These are phyloP conservation scores for Holacanthella duospinosa DNA, from an alignment of 2,888 invertebrate species.

Conservation along the genomic window DNA sequence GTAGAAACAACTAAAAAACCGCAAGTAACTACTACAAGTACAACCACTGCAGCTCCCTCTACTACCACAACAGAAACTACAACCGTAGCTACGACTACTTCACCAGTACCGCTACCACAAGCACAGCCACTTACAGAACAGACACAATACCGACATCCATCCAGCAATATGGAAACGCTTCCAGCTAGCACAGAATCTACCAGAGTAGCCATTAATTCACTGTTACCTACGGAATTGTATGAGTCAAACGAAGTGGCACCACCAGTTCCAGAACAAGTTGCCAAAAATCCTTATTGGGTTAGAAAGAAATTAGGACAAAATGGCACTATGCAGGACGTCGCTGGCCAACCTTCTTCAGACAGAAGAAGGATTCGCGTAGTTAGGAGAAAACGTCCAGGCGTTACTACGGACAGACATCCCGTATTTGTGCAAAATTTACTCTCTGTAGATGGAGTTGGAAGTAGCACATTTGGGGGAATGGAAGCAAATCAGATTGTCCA, in stretches of 20 bases:
- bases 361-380: conserved; percentile 1
- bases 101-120: conserved; percentile 9
- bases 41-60: conserved; percentile 14
- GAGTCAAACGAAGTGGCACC: neutral
- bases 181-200: neutral
- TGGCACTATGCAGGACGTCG: neutral
- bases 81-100: conserved; percentile 12
- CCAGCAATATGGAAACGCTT: neutral
- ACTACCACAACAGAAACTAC: conserved; percentile 10
- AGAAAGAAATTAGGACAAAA: neutral
- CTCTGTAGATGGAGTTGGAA: neutral
- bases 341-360: neutral
- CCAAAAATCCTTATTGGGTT: neutral
- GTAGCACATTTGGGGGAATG: no score
- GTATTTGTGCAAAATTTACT: neutral
- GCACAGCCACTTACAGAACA: conserved; percentile 23
- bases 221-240: neutral
- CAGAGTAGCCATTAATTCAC: no score
- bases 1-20: conserved; percentile 15
- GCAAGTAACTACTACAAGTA: conserved; percentile 6
- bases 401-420: no score
- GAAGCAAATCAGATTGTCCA: neutral
- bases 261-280: neutral
- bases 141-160: conserved; percentile 16
- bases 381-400: neutral